phyloP scores from a whole-genome alignment of 2,888 invertebrate species.

The Pachliopta kotzebuea region DNA sequence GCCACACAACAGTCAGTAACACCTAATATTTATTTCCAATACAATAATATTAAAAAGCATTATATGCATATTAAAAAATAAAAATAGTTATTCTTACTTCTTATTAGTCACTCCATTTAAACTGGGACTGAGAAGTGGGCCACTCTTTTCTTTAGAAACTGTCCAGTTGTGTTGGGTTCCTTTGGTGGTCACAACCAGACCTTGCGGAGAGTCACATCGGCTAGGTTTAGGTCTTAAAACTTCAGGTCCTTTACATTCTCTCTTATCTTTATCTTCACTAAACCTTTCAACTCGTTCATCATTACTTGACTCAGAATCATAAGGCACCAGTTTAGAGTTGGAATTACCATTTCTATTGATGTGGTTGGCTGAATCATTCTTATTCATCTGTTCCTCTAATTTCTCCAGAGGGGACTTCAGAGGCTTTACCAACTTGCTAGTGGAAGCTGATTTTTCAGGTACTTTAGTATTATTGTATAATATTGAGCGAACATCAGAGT shows the following conservation, averaged over 20 bases:
- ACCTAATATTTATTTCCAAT: neutral
- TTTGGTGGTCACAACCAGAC: slow-evolving; percentile 60
- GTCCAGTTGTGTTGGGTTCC: slow-evolving; percentile 70
- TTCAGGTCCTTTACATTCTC: slow-evolving; percentile 38
- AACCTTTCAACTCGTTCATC: slow-evolving; percentile 54
- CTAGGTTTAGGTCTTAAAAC: slow-evolving; percentile 55
- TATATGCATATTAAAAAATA: neutral
- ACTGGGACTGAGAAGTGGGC: slow-evolving; percentile 69
- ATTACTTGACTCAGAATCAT: slow-evolving; percentile 81
- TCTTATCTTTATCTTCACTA: slow-evolving; percentile 38
- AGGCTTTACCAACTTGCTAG: slow-evolving; percentile 57
- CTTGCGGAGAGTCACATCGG: slow-evolving; percentile 56
- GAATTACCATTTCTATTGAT: slow-evolving; percentile 51
- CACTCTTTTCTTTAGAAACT: slow-evolving; percentile 63
- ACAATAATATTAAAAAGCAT: too few species aligned
- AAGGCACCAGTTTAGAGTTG: slow-evolving; percentile 76
- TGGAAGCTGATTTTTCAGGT: slow-evolving; percentile 51
- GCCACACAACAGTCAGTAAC: neutral
- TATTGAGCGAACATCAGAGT: slow-evolving; percentile 51
- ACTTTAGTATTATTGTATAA: slow-evolving; percentile 42
- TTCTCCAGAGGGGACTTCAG: slow-evolving; percentile 69
- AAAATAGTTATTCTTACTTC: slow-evolving; percentile 49
- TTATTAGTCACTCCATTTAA: slow-evolving; percentile 72
- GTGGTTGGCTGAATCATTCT: slow-evolving; percentile 49
- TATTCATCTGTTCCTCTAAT: slow-evolving; percentile 72